Evolutionary conservation across 2,888 invertebrate genomes (phyloP), one percentile per base, ranked within the genome.

Genomic region (Geotrupes spiniger): DNA sequence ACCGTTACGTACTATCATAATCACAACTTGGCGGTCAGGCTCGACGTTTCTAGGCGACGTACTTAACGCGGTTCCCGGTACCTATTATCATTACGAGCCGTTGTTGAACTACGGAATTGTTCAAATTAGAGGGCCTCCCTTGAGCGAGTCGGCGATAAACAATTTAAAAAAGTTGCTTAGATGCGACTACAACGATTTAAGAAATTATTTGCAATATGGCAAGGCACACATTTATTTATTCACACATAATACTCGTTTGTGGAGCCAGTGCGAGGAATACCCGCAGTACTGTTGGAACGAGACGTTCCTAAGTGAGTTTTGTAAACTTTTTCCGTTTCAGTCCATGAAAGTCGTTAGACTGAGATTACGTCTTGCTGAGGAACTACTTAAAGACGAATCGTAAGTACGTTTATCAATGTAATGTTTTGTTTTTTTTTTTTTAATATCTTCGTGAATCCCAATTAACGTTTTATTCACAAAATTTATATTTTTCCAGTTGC

Each of bases 21-120:
- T 92, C 51, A 89, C 92, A n/a, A 90, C 90, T 9, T 93, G 92
- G 91, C 79, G 93, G 59, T 90, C 91, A 2, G 93, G 93, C 4
- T 92, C 92, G 12, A 92, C 92, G 26, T 93, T 93, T 70, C 77
- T 93, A 42, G 92, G 92, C 43, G 92, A 92, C 65, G 81, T 92
- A 33, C 70, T 92, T 37, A 89, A 89, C 69, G 80, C 90, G 16
- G 82, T 91, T 68, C 92, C 92, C 11, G 91, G 84, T 21, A 92
- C 87, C 70, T 93, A 81, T 73, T 93, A 92, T 74, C 92, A 92
- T 69, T 93, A 92, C 68, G 93, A 94, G 72, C 93, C 93, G 25
- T 74, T 93, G 51, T 75, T 92, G 50, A 85, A 89, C 65, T 89
- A 86, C 73, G 88, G 86, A 52, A 90, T 92, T 59, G 78, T 85